phyloP scores from a whole-genome alignment of 2,888 invertebrate species.

The Acanthoscelides obtectus region DNA sequence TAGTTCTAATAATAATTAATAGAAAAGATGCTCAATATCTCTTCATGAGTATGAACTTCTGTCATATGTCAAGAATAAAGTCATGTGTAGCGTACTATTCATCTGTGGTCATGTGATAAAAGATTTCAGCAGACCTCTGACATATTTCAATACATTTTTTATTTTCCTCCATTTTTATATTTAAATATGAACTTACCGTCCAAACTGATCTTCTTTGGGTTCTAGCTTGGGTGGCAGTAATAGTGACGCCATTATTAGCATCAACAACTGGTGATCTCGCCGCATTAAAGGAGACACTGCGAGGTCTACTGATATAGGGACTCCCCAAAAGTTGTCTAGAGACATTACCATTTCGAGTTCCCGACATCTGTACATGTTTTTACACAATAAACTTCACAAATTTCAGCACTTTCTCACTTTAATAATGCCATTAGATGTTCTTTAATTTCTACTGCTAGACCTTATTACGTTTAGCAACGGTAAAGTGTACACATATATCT shows the following conservation, averaged over 20 bases:
- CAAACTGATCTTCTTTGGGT: conserved; percentile 19
- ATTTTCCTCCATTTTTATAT: not conserved
- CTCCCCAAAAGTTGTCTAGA: not conserved
- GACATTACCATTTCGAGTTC: not conserved
- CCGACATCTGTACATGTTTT: not conserved
- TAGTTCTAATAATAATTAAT: too few relatives aligned
- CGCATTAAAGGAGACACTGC: not conserved
- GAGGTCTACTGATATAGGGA: not conserved
- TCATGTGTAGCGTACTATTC: too few relatives aligned
- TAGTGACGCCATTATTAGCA: not conserved
- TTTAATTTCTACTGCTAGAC: not conserved
- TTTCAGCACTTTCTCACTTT: not conserved
- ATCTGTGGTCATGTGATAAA: not conserved
- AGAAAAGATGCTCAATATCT: too few relatives aligned
- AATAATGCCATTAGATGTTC: not conserved
- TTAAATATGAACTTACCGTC: conserved; percentile 13
- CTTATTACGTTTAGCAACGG: not conserved
- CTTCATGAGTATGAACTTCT: too few relatives aligned
- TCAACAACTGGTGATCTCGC: not conserved
- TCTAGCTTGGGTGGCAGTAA: conserved; percentile 1
- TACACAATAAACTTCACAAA: not conserved
- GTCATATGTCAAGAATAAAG: not conserved
- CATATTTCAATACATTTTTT: not conserved
- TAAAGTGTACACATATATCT: not conserved
- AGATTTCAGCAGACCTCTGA: not conserved